Percentiles rank a stretch among this genome's conserved stretches.
These are phyloP conservation scores for Actinopyga echinites DNA, from an alignment of 53 echinoderm and acorn worm species.

Conservation along the genomic window DNA sequence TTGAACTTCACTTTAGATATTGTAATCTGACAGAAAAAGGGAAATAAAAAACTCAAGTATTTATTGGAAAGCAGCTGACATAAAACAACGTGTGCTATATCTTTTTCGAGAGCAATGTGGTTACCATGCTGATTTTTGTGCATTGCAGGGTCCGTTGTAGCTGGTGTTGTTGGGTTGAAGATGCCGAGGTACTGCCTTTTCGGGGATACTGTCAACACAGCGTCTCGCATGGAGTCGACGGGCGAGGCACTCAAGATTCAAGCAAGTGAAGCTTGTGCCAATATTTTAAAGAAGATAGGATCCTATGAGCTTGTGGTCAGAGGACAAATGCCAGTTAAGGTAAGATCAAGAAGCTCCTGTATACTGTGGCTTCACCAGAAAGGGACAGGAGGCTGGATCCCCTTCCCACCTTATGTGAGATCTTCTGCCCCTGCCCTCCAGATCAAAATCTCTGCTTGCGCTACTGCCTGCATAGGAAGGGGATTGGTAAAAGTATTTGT, in stretches of 20 bases:
- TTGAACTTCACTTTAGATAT: no score
- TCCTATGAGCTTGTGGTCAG: slow-evolving; percentile 65
- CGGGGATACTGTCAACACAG: slow-evolving; percentile 98
- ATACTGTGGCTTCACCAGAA: neutral
- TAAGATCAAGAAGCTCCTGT: slow-evolving; percentile 9
- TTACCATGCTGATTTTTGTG: neutral
- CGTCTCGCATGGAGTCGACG: slow-evolving; percentile 98
- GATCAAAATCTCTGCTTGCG: no score
- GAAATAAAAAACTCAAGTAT: no score
- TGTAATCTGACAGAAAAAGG: no score
- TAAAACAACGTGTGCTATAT: no score
- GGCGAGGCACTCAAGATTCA: slow-evolving; percentile 99
- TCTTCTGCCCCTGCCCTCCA: neutral
- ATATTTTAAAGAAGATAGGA: slow-evolving; percentile 71
- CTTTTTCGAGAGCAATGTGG: no score
- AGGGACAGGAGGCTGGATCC: neutral
- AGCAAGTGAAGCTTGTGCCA: slow-evolving; percentile 89
- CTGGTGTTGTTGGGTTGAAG: slow-evolving; percentile 96
- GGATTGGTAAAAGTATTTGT: no score
- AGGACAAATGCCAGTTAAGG: slow-evolving; percentile 97
- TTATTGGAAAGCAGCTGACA: no score
- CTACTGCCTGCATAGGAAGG: no score
- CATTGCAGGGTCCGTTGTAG: slow-evolving; percentile 86
- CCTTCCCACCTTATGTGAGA: neutral
- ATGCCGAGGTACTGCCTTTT: slow-evolving; percentile 99